A percentile compares a stretch with the other conserved stretches of the same genome.
phyloP scores from a whole-genome alignment of 2,113 vertebrate genomes.

The Antidorcas marsupialis region DNA sequence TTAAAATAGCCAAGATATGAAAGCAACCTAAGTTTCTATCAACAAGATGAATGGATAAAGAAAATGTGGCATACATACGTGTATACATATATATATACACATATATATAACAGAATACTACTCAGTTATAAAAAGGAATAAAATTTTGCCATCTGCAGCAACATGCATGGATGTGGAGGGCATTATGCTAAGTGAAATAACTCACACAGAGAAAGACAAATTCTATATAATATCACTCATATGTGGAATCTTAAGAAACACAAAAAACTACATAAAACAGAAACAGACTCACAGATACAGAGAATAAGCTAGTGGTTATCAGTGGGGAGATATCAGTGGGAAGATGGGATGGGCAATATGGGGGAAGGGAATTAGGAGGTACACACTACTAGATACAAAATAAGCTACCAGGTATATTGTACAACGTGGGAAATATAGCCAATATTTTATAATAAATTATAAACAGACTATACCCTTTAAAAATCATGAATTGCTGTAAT shows the following conservation, averaged over 20 bases:
- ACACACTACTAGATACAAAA: neutral
- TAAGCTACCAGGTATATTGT: neutral
- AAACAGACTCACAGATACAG: neutral
- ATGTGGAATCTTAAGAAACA: neutral
- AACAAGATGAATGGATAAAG: neutral
- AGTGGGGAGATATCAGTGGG: neutral
- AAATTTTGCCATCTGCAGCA: neutral
- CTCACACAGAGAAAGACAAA: neutral
- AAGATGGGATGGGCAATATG: neutral
- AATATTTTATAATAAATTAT: neutral
- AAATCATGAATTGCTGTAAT: neutral
- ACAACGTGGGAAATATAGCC: neutral
- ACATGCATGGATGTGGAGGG: neutral
- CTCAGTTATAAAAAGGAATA: neutral
- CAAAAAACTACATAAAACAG: neutral
- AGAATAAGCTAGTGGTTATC: neutral
- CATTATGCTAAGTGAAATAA: neutral
- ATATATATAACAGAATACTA: neutral
- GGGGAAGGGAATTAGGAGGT: neutral
- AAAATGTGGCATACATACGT: neutral
- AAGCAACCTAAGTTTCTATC: neutral
- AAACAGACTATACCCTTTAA: neutral
- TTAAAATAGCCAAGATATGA: neutral
- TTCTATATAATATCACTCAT: neutral
- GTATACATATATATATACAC: neutral